Percentiles rank a stretch among this genome's conserved stretches.
These are phyloP conservation scores for Neogale vison DNA, from an alignment of 2,113 vertebrate species.

Conservation along the genomic window DNA sequence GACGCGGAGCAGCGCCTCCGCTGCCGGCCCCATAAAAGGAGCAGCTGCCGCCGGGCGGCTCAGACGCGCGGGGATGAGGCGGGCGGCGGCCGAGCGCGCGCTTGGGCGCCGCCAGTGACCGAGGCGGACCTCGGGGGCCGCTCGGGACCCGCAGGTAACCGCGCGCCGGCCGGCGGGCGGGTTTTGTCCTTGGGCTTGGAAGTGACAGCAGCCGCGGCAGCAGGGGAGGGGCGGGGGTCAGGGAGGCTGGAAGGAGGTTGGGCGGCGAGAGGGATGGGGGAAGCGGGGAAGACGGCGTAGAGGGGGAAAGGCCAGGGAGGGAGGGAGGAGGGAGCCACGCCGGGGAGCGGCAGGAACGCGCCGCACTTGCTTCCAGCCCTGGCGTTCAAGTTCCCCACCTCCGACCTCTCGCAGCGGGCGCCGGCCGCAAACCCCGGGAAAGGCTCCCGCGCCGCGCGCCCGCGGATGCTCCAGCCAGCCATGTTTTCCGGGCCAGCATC, in stretches of 20 bases:
- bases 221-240: neutral
- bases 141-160: constrained; percentile 2
- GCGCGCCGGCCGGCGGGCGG: constrained; percentile 32
- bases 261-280: neutral
- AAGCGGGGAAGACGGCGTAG: neutral
- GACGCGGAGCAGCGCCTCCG: constrained; percentile 89
- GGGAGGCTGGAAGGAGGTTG: neutral
- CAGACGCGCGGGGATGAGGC: constrained; percentile 87
- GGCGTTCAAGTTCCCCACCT: neutral
- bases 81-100: constrained; percentile 74
- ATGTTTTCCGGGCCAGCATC: constrained; percentile 87
- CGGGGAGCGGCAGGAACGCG: constrained; percentile 27
- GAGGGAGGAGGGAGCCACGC: neutral
- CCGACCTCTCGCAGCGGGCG: neutral
- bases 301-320: neutral
- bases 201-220: constrained; percentile 24
- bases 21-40: constrained; percentile 90
- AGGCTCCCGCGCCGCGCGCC: neutral
- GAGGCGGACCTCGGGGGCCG: neutral
- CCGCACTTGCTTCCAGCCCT: neutral
- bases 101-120: constrained; percentile 50
- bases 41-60: constrained; percentile 90
- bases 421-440: neutral
- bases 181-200: constrained; percentile 62
- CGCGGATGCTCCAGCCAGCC: constrained; percentile 85